Conservation (phyloP, 1,140 invertebrate species). For the Apocrypta bakeri region DNA sequence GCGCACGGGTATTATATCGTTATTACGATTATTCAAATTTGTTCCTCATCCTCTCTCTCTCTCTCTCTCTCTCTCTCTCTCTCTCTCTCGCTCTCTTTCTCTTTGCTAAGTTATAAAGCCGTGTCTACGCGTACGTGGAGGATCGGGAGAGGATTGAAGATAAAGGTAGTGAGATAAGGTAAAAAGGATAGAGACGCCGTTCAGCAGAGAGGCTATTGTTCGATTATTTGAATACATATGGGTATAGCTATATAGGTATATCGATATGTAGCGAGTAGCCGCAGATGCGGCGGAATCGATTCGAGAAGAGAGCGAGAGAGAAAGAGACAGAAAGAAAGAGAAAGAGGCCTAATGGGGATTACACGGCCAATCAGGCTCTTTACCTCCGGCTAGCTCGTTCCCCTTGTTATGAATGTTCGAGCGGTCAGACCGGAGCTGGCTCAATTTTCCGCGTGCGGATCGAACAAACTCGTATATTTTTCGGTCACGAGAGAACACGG, state of each 20-base stretch:
- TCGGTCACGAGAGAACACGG: conserved; percentile 29
- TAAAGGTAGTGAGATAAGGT: conserved; percentile 55
- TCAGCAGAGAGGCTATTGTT: conserved; percentile 68
- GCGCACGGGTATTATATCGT: conserved; percentile 61
- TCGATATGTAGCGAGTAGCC: conserved; percentile 56
- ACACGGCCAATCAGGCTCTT: conserved; percentile 70
- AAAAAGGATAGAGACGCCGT: conserved; percentile 53
- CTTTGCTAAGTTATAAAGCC: too few species aligned
- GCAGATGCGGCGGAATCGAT: conserved; percentile 68
- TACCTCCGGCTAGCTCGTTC: conserved; percentile 28
- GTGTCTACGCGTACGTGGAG: conserved; percentile 51
- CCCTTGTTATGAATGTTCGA: conserved; percentile 33
- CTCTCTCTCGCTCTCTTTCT: too few species aligned
- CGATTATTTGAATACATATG: conserved; percentile 71
- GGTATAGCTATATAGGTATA: too few species aligned
- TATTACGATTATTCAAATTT: conserved; percentile 71
- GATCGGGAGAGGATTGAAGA: conserved; percentile 40
- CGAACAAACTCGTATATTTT: background rate
- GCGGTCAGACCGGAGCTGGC: background rate
- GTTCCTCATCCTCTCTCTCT: conserved; percentile 58
- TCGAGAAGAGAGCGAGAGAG: conserved; percentile 58
- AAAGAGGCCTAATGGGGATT: conserved; percentile 69
- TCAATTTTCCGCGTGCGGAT: conserved; percentile 9
- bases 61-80: too few species aligned
- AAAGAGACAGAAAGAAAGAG: background rate